Conservation (phyloP, 2,113 vertebrate genomes). For the Dunckerocampus dactyliophorus region DNA sequence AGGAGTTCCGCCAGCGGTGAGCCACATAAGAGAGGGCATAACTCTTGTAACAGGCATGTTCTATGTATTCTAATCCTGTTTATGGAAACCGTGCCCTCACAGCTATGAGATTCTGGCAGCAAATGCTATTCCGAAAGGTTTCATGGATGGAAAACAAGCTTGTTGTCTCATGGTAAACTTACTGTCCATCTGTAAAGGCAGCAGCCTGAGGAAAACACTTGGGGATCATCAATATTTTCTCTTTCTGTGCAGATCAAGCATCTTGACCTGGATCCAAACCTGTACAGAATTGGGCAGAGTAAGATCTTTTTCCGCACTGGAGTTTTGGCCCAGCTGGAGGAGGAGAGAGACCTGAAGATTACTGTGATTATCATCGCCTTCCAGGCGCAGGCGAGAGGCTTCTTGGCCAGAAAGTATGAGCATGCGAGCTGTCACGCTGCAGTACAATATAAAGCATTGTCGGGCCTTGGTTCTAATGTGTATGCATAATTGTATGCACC, state of each 20-base stretch:
- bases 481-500: not conserved
- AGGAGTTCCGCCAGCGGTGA: constrained; percentile 96
- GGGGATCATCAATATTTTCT: not conserved
- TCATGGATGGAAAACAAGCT: constrained; percentile 98
- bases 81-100: constrained; percentile 5
- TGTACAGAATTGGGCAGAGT: constrained; percentile 94
- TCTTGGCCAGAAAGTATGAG: constrained; percentile 89
- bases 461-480: not conserved
- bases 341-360: constrained; percentile 94
- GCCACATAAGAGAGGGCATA: constrained; percentile 5
- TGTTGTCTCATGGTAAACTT: constrained; percentile 89
- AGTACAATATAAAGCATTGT: too few species aligned
- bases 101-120: constrained; percentile 96
- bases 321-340: constrained; percentile 92
- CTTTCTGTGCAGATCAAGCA: constrained; percentile 81
- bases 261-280: constrained; percentile 92
- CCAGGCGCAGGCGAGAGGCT: constrained; percentile 88
- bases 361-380: constrained; percentile 94
- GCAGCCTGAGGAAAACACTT: not conserved
- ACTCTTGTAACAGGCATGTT: not conserved
- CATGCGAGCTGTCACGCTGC: not conserved
- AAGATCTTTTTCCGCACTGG: constrained; percentile 97
- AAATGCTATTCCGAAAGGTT: constrained; percentile 91
- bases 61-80: not conserved
- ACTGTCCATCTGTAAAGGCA: not conserved